These are phyloP conservation scores for Cochlearius cochlearius DNA, from an alignment of 2,113 vertebrate genomes.

Conservation along the genomic window DNA sequence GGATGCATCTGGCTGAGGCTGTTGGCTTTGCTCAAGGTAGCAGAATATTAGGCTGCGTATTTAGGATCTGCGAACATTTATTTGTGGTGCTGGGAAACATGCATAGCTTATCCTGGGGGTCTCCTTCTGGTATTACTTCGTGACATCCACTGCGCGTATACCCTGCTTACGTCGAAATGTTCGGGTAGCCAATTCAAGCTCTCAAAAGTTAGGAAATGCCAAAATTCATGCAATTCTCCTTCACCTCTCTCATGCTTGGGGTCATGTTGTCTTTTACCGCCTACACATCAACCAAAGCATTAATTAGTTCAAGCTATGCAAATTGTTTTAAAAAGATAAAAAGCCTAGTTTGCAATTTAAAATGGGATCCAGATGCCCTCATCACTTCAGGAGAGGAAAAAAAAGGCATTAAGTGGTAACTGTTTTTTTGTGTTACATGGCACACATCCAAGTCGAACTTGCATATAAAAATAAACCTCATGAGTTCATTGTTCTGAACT, in stretches of 20 bases:
- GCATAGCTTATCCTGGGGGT: not conserved
- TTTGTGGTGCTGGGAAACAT: not conserved
- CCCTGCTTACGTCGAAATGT: not conserved
- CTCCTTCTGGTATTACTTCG: not conserved
- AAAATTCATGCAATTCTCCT: not conserved
- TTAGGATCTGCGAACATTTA: not conserved
- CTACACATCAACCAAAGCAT: slow-evolving; percentile 36
- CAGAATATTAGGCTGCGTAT: not conserved
- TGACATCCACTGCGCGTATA: not conserved
- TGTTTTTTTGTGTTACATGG: slow-evolving; percentile 41
- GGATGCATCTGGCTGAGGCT: not conserved
- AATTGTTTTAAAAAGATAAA: slow-evolving; percentile 51
- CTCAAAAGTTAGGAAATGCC: not conserved
- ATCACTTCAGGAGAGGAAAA: slow-evolving; percentile 18
- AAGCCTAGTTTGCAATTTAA: slow-evolving; percentile 51
- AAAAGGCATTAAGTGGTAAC: slow-evolving; percentile 36
- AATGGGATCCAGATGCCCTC: slow-evolving; percentile 47
- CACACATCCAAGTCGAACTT: slow-evolving; percentile 24
- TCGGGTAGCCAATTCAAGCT: not conserved
- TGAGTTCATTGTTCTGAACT: slow-evolving; percentile 69
- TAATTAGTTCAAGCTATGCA: slow-evolving; percentile 64
- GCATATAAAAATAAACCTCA: slow-evolving; percentile 65
- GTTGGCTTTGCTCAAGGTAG: not conserved
- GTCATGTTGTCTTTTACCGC: slow-evolving; percentile 52
- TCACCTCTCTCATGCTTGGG: slow-evolving; percentile 28